Evolutionary conservation across 1,140 invertebrate genomes (phyloP).

Genomic region (Coboldia fuscipes): DNA sequence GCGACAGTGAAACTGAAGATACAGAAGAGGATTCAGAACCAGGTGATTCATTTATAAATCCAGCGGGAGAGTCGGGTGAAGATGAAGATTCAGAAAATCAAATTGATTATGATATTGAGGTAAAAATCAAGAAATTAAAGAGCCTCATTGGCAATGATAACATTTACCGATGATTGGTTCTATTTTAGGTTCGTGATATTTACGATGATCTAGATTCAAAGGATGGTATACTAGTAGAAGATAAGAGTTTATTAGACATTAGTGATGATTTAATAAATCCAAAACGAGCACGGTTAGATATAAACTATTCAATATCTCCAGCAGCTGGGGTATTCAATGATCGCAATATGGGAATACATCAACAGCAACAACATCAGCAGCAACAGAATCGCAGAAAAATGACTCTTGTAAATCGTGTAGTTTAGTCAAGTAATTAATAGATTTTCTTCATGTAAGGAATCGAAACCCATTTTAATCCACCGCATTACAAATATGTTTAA

Average conservation of each 20-base stretch:
- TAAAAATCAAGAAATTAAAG: too few relatives aligned
- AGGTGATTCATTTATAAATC: slow-evolving; percentile 22
- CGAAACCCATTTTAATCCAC: too few relatives aligned
- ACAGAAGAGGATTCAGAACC: slow-evolving; percentile 27
- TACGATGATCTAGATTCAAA: slow-evolving; percentile 31
- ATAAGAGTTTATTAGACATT: slow-evolving; percentile 13
- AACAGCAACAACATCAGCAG: slow-evolving; percentile 6
- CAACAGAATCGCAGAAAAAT: slow-evolving; percentile 27
- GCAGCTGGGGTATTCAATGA: slow-evolving; percentile 14
- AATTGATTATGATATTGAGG: slow-evolving; percentile 16
- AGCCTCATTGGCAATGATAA: too few relatives aligned
- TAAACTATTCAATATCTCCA: slow-evolving; percentile 18
- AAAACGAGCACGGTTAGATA: slow-evolving; percentile 15
- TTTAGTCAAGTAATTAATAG: too few relatives aligned
- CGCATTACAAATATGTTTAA: too few relatives aligned
- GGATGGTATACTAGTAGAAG: slow-evolving; percentile 21
- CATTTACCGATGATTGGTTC: too few relatives aligned
- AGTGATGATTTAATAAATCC: slow-evolving; percentile 9
- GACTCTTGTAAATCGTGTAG: slow-evolving; percentile 30
- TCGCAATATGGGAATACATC: slow-evolving; percentile 5
- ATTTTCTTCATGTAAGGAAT: too few relatives aligned
- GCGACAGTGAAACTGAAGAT: slow-evolving; percentile 25
- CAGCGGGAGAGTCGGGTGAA: slow-evolving; percentile 11
- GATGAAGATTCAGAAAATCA: slow-evolving; percentile 10
- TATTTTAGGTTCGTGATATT: slow-evolving; percentile 16